Conservation (phyloP, 2,797 vertebrate genomes). For the Uromys caudimaculatus region DNA sequence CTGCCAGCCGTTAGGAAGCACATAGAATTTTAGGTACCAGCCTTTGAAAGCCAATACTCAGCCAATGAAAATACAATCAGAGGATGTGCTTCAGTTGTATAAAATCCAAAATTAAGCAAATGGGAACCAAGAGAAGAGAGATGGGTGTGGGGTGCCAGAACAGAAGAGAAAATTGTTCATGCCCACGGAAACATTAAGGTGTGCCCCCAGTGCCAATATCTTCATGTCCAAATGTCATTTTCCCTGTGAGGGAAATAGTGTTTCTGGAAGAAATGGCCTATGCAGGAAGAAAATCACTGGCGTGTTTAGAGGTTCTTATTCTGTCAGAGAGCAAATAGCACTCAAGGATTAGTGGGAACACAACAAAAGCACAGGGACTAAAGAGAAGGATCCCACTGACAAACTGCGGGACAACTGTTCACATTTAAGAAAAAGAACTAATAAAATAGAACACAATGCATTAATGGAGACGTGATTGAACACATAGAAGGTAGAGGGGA, state of each 20-base stretch:
- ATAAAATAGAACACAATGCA: neutral
- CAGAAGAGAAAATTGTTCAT: neutral
- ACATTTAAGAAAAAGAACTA: neutral
- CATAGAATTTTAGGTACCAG: neutral
- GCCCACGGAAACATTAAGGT: neutral
- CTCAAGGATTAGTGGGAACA: neutral
- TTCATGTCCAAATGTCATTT: conserved; percentile 32
- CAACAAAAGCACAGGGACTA: neutral
- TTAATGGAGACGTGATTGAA: neutral
- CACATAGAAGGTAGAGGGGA: neutral
- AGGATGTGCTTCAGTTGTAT: neutral
- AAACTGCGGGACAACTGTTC: neutral
- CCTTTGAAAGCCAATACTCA: conserved; percentile 33
- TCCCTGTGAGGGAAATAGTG: neutral
- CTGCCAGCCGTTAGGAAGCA: conserved; percentile 4
- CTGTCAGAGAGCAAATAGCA: neutral
- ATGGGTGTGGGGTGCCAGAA: neutral
- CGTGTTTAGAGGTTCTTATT: neutral
- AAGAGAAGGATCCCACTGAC: conserved; percentile 24
- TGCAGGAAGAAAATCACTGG: conserved; percentile 13
- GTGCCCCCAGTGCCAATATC: neutral
- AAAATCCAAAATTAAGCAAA: conserved; percentile 51
- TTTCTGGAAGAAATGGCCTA: neutral
- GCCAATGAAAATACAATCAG: conserved; percentile 10
- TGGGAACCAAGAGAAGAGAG: neutral